Base-by-base conservation (phyloP, 2,113 vertebrate genomes). In the Atlantisia rogersi region DNA sequence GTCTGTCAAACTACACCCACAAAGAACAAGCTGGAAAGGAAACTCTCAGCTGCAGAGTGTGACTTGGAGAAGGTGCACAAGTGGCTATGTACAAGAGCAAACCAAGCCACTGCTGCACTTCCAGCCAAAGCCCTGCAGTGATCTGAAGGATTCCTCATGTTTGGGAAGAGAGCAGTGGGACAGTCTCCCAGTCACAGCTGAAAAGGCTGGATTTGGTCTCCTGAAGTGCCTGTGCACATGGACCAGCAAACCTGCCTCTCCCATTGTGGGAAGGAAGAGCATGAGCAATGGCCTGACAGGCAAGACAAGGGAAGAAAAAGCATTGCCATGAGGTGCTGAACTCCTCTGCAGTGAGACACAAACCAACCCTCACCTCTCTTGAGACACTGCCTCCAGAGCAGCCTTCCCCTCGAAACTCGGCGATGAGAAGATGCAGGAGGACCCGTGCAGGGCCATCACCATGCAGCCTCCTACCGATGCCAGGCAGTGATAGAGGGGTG, bases 401-500 rank as follows among this genome's bases (percentile, higher is more conserved):
- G 98, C 98, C 92, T 96, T 98, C 55, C 97, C 98, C 55, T 98
- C 94, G 11, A 99, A 99, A 7, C 96, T 97, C 0, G 98, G 83
- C 0, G 98, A 99, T 0, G 99, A 97, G 85, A 98, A 99, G 91
- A 99, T 44, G 53, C 98, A 65, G 29, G 98, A 95, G 90, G 81
- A 4, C 5, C 99, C 99, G 0, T 99, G 97, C 25, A 99, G 5
- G 14, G 98, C 92, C 98, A 98, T 98, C 46, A 98, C 86, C 69
- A 99, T 89, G 12, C 98, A 98, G 28, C 97, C 99, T 4, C 97
- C 98, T 44, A 99, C 99, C 0, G 98, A 99, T 0, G 98, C 98
- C 88, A 99, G 98, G 97, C 99, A 99, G 91, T 99, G 99, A 94
- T 99, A 99, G 77, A 99, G 55, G 12, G 99, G 99, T 0, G 98